These are phyloP conservation scores for Zelostemma sp. DNA, from an alignment of 1,140 invertebrate genomes.

Conservation along the genomic window DNA sequence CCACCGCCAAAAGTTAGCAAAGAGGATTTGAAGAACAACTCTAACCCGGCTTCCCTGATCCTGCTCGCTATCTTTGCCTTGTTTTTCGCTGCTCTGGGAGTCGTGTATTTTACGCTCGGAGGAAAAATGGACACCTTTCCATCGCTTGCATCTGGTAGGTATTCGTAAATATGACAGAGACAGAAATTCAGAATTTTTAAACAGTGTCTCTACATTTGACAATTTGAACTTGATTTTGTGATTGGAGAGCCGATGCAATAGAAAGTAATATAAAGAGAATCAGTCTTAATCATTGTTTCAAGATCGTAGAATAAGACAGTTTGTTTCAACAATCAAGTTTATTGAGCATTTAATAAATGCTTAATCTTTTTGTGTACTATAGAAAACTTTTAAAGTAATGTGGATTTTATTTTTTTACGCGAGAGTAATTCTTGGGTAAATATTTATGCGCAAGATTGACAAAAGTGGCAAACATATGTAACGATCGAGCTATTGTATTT, in stretches of 20 bases:
- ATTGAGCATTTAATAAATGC: no score
- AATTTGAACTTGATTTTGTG: background rate
- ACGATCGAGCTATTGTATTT: background rate
- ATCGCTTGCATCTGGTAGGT: conserved; percentile 66
- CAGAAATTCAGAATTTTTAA: conserved; percentile 23
- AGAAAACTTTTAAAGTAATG: no score
- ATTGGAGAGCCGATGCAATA: no score
- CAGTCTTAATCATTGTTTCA: background rate
- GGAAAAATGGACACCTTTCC: conserved; percentile 62
- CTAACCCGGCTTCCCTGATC: conserved; percentile 76
- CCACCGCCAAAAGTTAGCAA: conserved; percentile 44
- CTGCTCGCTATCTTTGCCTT: conserved; percentile 73
- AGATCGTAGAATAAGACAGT: background rate
- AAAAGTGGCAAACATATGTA: no score
- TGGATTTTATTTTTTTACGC: no score
- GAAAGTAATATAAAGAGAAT: no score
- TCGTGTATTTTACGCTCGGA: conserved; percentile 76
- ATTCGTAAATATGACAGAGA: conserved; percentile 40
- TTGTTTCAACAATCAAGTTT: background rate
- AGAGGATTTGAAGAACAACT: conserved; percentile 62
- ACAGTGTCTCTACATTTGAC: background rate
- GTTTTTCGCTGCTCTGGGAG: conserved; percentile 76
- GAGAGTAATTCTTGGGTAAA: no score
- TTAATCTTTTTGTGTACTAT: no score
- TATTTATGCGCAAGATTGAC: no score